Conservation (phyloP, 2,113 vertebrate species). For the Pteronura brasiliensis region DNA sequence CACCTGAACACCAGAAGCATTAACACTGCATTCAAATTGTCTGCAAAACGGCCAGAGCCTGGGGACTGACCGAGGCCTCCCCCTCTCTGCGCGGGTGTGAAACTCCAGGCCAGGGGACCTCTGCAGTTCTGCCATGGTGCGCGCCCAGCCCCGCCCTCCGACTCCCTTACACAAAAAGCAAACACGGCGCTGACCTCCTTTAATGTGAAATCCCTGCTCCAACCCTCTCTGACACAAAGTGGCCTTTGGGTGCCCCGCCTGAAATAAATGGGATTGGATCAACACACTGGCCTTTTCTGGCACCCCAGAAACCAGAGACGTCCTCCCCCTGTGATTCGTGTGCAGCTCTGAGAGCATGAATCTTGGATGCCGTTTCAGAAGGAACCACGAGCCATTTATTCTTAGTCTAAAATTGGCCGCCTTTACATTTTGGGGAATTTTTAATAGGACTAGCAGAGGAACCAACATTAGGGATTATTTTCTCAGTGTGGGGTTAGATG, state of each 20-base stretch:
- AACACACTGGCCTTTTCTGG: background rate
- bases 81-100: background rate
- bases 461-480: constrained; percentile 72
- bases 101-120: background rate
- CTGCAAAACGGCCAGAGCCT: background rate
- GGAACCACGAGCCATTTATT: constrained; percentile 78
- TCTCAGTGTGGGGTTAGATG: constrained; percentile 78
- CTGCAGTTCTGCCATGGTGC: background rate
- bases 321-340: background rate
- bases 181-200: background rate
- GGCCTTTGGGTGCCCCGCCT: constrained; percentile 9
- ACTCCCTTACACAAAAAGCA: background rate
- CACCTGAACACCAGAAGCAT: background rate
- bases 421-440: constrained; percentile 62
- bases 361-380: constrained; percentile 69
- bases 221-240: background rate
- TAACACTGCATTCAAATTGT: background rate
- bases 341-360: constrained; percentile 22
- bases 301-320: constrained; percentile 29
- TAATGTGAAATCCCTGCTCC: background rate
- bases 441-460: constrained; percentile 78
- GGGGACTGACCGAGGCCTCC: background rate
- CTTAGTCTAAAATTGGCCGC: constrained; percentile 73
- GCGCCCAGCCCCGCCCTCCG: background rate
- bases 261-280: background rate